These are phyloP conservation scores for Penaeus monodon DNA, from an alignment of 2,888 invertebrate species.

Conservation along the genomic window DNA sequence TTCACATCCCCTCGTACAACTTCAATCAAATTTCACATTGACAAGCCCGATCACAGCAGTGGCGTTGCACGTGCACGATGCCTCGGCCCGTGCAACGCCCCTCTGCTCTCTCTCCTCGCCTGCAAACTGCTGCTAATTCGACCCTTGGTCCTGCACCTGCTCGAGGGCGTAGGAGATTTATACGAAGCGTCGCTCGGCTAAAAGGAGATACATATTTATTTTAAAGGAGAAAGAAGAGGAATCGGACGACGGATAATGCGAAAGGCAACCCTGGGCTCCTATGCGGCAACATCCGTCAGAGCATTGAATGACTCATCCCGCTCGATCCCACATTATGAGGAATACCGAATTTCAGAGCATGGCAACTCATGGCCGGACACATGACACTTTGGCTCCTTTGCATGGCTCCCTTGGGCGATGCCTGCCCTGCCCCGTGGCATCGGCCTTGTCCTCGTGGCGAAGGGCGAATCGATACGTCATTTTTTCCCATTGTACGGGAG, in stretches of 20 bases:
- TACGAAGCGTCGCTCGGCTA: no score
- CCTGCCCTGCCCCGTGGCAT: neutral
- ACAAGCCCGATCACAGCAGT: slow-evolving; percentile 6
- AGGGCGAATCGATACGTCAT: slow-evolving; percentile 15
- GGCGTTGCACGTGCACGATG: no score
- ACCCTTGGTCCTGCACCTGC: no score
- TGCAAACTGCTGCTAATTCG: no score
- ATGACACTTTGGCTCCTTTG: slow-evolving; percentile 33
- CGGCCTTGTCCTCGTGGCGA: neutral
- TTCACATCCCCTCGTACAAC: neutral
- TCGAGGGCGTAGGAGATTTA: no score
- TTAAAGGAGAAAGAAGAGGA: no score
- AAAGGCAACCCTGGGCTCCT: no score
- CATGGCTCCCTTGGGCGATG: neutral
- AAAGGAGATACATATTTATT: no score
- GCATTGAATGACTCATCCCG: slow-evolving; percentile 41
- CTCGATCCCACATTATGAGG: slow-evolving; percentile 26
- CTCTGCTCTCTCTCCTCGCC: no score
- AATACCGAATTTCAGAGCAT: slow-evolving; percentile 28
- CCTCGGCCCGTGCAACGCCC: no score
- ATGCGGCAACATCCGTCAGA: slow-evolving; percentile 35
- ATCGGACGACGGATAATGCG: no score
- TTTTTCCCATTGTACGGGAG: slow-evolving; percentile 38
- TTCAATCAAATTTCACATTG: neutral
- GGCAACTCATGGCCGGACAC: slow-evolving; percentile 45